Conservation (phyloP, 1,140 invertebrate genomes). For the Drosophila suzukii region DNA sequence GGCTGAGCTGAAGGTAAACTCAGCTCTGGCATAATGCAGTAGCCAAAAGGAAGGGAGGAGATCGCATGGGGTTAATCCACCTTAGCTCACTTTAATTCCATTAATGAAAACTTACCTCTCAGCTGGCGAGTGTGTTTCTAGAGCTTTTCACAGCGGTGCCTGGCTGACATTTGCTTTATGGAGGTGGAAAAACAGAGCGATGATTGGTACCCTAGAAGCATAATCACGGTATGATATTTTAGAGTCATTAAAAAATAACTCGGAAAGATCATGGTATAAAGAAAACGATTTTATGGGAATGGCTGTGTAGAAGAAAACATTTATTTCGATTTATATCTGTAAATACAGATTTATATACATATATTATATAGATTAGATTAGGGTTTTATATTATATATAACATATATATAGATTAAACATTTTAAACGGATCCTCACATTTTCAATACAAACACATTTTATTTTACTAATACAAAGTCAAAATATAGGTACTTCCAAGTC, state of each 20-base stretch:
- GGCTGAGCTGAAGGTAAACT: constrained; percentile 33
- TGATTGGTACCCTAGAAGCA: constrained; percentile 40
- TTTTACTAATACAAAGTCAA: no score
- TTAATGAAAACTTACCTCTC: constrained; percentile 51
- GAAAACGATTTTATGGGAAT: background rate
- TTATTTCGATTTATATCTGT: no score
- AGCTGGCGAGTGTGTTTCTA: constrained; percentile 18
- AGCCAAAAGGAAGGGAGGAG: constrained; percentile 11
- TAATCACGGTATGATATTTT: constrained; percentile 30
- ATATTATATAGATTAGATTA: no score
- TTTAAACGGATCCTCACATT: no score
- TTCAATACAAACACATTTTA: no score
- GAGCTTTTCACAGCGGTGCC: constrained; percentile 48
- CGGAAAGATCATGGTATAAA: background rate
- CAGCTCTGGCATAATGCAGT: constrained; percentile 11
- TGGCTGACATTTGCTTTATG: constrained; percentile 12
- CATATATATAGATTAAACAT: no score
- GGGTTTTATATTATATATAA: no score
- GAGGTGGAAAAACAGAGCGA: constrained; percentile 29
- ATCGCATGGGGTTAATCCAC: constrained; percentile 9
- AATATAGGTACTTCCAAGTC: no score
- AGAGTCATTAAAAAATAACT: constrained; percentile 19
- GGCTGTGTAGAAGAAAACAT: no score
- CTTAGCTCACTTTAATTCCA: constrained; percentile 52
- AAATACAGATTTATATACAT: no score